These are phyloP conservation scores for Oryctes rhinoceros DNA, from an alignment of 1,140 invertebrate genomes.

Conservation along the genomic window DNA sequence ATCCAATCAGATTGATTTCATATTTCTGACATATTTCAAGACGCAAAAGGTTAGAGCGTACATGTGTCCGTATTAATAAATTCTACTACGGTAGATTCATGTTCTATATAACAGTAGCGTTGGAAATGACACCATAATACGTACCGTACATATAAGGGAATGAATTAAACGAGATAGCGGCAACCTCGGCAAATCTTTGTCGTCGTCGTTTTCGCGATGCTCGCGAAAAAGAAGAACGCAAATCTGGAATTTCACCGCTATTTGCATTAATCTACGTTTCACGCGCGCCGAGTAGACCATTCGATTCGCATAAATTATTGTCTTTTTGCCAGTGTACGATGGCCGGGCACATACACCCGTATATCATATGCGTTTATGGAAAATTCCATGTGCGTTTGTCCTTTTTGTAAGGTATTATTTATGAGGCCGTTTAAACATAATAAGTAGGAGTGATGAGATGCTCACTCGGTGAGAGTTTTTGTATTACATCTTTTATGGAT, in stretches of 20 bases:
- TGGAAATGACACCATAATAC: constrained; percentile 29
- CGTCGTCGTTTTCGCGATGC: not conserved
- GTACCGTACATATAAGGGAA: constrained; percentile 17
- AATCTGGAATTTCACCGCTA: not conserved
- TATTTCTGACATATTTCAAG: no score
- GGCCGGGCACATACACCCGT: no score
- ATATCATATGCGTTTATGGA: no score
- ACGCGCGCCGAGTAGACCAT: not conserved
- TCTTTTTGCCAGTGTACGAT: not conserved
- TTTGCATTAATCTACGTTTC: not conserved
- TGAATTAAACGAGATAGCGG: constrained; percentile 25
- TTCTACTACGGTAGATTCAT: not conserved
- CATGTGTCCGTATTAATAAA: not conserved
- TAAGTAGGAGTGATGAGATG: not conserved
- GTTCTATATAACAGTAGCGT: not conserved
- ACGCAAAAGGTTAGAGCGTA: not conserved
- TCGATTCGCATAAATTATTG: not conserved
- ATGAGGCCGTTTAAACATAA: not conserved
- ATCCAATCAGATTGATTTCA: no score
- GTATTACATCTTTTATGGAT: no score
- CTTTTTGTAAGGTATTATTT: not conserved
- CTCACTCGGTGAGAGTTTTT: not conserved
- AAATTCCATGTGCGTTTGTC: not conserved
- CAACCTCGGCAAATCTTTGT: not conserved
- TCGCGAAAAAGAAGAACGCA: constrained; percentile 17